These are phyloP conservation scores for Agapornis roseicollis DNA, from an alignment of 2,113 vertebrate species.

Conservation along the genomic window DNA sequence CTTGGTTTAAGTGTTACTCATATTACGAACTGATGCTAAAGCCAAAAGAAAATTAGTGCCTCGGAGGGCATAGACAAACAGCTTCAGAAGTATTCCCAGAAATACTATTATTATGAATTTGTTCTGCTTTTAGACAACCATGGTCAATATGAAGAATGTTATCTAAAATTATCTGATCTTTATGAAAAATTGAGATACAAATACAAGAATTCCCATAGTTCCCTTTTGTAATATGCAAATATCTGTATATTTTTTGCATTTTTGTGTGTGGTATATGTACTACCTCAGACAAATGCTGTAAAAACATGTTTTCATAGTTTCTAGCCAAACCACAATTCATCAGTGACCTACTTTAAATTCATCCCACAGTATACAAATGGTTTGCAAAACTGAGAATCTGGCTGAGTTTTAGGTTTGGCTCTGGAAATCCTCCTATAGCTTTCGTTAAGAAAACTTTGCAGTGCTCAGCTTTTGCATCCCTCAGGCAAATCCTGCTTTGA, in stretches of 20 bases:
- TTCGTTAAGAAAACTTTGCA: constrained; percentile 5
- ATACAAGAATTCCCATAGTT: neutral
- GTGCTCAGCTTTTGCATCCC: neutral
- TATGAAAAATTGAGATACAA: neutral
- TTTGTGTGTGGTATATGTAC: constrained; percentile 65
- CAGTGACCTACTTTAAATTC: constrained; percentile 16
- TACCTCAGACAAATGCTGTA: constrained; percentile 69
- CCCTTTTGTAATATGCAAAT: constrained; percentile 29
- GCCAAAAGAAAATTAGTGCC: neutral
- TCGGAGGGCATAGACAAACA: neutral
- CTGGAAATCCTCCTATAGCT: neutral
- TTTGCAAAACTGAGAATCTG: constrained; percentile 24
- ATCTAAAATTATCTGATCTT: neutral
- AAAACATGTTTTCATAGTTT: neutral
- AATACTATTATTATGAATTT: neutral
- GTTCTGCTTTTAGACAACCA: neutral
- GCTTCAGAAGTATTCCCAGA: neutral
- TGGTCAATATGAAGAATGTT: neutral
- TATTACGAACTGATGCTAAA: constrained; percentile 9
- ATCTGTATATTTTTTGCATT: constrained; percentile 58
- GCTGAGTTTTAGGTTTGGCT: constrained; percentile 18
- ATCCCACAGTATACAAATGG: neutral
- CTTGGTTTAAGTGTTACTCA: neutral
- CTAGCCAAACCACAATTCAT: neutral
- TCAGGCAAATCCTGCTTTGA: neutral